Conservation (phyloP, 1,140 invertebrate species). For the Brevipalpus yothersi region DNA sequence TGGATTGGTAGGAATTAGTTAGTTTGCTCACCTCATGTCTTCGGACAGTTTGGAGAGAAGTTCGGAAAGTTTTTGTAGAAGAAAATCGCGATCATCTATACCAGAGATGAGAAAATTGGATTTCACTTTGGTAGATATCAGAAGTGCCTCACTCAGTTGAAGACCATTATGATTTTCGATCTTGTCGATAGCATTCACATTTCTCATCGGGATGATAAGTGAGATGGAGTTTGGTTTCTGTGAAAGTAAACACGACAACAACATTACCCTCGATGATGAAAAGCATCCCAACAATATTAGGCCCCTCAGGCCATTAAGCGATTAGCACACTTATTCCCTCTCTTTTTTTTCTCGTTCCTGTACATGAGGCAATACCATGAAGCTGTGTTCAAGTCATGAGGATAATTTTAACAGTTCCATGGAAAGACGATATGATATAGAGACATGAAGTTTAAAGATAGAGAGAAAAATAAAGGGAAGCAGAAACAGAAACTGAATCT, state of each 20-base stretch:
- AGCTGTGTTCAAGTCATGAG: too few species aligned
- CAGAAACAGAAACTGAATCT: background rate
- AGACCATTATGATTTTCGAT: conserved; percentile 31
- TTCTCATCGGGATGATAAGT: conserved; percentile 62
- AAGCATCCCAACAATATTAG: conserved; percentile 5
- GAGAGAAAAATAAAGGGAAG: background rate
- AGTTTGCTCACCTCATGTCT: conserved; percentile 2
- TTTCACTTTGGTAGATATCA: conserved; percentile 52
- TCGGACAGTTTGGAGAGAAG: conserved; percentile 34
- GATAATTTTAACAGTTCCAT: too few species aligned
- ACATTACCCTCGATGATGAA: conserved; percentile 49
- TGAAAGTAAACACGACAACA: conserved; percentile 20
- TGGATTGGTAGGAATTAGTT: background rate
- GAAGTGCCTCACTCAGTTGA: conserved; percentile 43
- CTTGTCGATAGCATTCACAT: conserved; percentile 43
- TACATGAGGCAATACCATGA: too few species aligned
- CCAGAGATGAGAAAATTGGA: conserved; percentile 66
- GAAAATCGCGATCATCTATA: conserved; percentile 61
- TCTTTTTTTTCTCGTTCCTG: too few species aligned
- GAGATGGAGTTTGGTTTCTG: conserved; percentile 28
- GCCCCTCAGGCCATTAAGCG: too few species aligned
- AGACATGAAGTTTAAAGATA: background rate
- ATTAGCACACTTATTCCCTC: too few species aligned
- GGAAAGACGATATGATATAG: too few species aligned
- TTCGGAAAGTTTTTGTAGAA: conserved; percentile 70